Base-by-base conservation (phyloP, 2,113 vertebrate species). In the Charina bottae region DNA sequence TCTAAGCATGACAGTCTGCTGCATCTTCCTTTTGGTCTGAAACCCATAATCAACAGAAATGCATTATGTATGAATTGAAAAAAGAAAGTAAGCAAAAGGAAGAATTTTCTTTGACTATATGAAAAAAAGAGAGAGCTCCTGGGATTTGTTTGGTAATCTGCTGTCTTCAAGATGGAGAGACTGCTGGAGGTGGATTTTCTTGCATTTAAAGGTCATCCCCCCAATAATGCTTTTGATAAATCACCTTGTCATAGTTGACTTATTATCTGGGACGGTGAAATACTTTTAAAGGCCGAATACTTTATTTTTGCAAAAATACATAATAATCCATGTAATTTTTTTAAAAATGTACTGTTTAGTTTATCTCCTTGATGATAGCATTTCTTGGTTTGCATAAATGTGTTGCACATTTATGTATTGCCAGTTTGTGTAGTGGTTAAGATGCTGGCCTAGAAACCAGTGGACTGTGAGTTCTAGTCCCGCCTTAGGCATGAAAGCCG, bases 181-280 rank as follows among this genome's bases (percentile, higher is more conserved):
- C 90, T 17, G 49, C n/a, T 33, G 1, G 89, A 91, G 49, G 5
- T 85, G 59, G 15, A 37, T 83, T 85, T 19, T 83, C 37, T 89
- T 86, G 54, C 37, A 55, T 28, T 0, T 0, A 91, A 87, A 78
- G 6, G 33, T 93, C 91, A 86, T 49, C 23, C 54, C 17, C 0
- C 0, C 42, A 28, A 8, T 37, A 83, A 0, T 0, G 0, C 0
- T 33, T 0, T 5, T 55, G 59, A 62, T 94, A 92, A 93, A 89
- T 94, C 87, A 59, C 0, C n/a, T 78, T 17, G 23, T 0, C 86
- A 26, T 53, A 42, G 54, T 55, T 87, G 83, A 92, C 24, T 93
- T 90, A 89, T 72, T 92, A 95, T 90, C 87, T 56, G 37, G 88
- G 54, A 83, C 96, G 60, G 3, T 56, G 21, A 90, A 24, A 42